Conservation (phyloP, 2,888 invertebrate genomes). For the Drosophila helvetica region DNA sequence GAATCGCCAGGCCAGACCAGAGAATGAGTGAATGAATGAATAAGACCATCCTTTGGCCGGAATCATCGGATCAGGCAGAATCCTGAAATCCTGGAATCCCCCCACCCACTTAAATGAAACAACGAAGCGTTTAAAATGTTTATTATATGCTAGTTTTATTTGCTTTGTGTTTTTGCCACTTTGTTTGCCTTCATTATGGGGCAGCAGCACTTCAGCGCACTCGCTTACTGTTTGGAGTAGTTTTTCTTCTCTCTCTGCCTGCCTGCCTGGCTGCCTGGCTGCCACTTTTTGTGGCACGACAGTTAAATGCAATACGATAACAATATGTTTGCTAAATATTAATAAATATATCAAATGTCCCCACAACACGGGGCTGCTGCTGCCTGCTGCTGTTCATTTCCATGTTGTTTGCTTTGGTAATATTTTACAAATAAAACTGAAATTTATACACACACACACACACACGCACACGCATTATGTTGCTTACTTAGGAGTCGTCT, state of each 20-base stretch:
- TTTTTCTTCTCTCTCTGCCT: neutral
- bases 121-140: conserved; percentile 66
- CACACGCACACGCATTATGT: too few species aligned
- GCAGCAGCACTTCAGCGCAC: conserved; percentile 6
- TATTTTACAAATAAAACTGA: conserved; percentile 51
- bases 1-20: conserved; percentile 25
- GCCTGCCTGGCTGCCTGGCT: neutral
- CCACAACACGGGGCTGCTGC: neutral
- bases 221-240: conserved; percentile 48
- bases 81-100: conserved; percentile 5
- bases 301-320: conserved; percentile 74
- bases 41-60: neutral
- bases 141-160: conserved; percentile 73
- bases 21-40: conserved; percentile 2
- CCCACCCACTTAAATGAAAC: conserved; percentile 17
- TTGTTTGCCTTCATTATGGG: conserved; percentile 39
- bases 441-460: conserved; percentile 36
- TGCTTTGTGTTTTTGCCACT: conserved; percentile 48
- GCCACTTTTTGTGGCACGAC: conserved; percentile 31
- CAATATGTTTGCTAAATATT: conserved; percentile 77
- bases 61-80: too few species aligned
- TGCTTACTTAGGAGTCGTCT: neutral
- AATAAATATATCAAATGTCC: conserved; percentile 73
- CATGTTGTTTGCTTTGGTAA: conserved; percentile 41
- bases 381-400: conserved; percentile 24